Base-by-base conservation (phyloP, 2,797 vertebrate genomes). In the Sitta carolinensis region DNA sequence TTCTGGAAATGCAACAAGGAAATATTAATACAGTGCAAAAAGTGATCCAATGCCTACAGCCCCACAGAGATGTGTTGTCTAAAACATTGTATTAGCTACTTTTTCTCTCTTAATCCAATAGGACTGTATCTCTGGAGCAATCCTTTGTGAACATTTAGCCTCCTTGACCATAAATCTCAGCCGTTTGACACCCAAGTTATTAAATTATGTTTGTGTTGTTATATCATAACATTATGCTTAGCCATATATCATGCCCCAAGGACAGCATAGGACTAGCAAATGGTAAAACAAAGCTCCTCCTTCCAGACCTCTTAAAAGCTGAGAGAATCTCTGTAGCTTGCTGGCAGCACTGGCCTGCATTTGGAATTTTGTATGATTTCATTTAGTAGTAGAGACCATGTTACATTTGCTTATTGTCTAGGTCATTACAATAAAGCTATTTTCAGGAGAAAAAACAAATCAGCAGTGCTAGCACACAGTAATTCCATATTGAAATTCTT, bases 131-230 rank as follows among this genome's bases (percentile, higher is more conserved):
- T 94, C 79, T 86, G 55, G 73, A 93, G 63, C 59, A 91, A 94
- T 62, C 52, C 48, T 92, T 85, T 87, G 73, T 79, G 69, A 95
- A 88, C 55, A 43, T 88, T 95, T 86, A 90, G 67, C 77, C 80
- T 90, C 74, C 78, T 85, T 96, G 94, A 91, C 84, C 87, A 96
- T 94, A 95, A 96, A 96, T 94, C 87, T 96, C 84, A 93, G 89
- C 85, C 16, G 13, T 95, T 94, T 95, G 95, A 94, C 94, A 96
- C 94, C 67, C 50, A 88, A 84, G 64, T 91, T 94, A 96, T 96
- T 95, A 93, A 90, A 96, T 91, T 96, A 94, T 79, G 69, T 88
- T 94, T 94, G 89, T 86, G 77, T 76, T 93, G 69, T 88, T 93
- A 61, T 90, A 91, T 85, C 89, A 67, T 88, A 95, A 90, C 77